phyloP scores from a whole-genome alignment of 1,140 invertebrate genomes.

The Pachyrhynchus sulphureomaculatus region DNA sequence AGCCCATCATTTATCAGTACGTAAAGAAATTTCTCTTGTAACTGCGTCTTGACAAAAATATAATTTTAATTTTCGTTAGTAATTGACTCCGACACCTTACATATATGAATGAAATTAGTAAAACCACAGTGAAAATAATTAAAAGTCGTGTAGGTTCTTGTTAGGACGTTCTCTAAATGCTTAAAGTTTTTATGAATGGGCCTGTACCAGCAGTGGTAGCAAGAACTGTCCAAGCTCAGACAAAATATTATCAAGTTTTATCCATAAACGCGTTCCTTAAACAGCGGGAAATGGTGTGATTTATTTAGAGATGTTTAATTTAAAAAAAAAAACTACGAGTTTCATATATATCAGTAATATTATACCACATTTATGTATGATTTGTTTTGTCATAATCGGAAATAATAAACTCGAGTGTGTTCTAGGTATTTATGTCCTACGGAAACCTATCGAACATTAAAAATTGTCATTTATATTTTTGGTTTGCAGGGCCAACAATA shows the following conservation, averaged over 20 bases:
- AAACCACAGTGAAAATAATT: not conserved
- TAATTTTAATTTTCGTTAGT: too few species aligned
- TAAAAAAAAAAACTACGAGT: slow-evolving; percentile 4
- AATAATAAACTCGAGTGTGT: not conserved
- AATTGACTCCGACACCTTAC: too few species aligned
- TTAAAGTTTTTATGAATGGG: slow-evolving; percentile 16
- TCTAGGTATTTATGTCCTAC: too few species aligned
- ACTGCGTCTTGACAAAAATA: too few species aligned
- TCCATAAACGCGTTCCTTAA: slow-evolving; percentile 28
- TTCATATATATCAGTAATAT: slow-evolving; percentile 18
- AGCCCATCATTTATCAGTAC: too few species aligned
- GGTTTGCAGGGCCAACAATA: too few species aligned
- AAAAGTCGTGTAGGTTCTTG: slow-evolving; percentile 18
- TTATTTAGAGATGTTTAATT: slow-evolving; percentile 16
- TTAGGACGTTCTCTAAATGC: slow-evolving; percentile 18
- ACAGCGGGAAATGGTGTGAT: slow-evolving; percentile 21
- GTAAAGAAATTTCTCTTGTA: too few species aligned
- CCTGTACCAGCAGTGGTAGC: slow-evolving; percentile 21
- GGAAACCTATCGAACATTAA: too few species aligned
- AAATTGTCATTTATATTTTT: too few species aligned
- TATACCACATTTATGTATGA: slow-evolving; percentile 7
- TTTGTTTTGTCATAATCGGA: slow-evolving; percentile 1
- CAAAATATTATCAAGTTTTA: slow-evolving; percentile 29
- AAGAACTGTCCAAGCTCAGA: slow-evolving; percentile 16
- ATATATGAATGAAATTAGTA: too few species aligned